Conservation (phyloP, 2,888 invertebrate species). For the Tetragonisca angustula region DNA sequence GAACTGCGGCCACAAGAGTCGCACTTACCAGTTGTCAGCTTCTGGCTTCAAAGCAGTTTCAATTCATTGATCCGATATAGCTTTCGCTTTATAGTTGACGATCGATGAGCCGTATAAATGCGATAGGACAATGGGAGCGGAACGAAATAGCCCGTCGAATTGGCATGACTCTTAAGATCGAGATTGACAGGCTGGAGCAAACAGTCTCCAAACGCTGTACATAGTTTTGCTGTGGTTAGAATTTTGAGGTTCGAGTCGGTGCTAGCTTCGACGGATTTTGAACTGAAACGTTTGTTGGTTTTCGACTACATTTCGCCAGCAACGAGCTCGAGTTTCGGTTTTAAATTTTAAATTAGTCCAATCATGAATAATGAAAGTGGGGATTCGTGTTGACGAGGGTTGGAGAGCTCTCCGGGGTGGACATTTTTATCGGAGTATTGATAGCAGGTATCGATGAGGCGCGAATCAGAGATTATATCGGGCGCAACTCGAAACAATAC, state of each 20-base stretch:
- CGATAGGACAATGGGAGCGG: conserved; percentile 20
- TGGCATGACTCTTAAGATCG: not conserved
- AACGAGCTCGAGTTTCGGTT: not conserved
- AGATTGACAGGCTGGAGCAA: not conserved
- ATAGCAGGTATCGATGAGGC: too few relatives aligned
- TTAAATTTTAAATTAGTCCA: not conserved
- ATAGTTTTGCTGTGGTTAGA: too few relatives aligned
- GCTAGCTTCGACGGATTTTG: not conserved
- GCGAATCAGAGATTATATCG: too few relatives aligned
- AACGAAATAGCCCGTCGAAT: conserved; percentile 10
- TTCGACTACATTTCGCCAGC: not conserved
- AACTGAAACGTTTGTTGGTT: not conserved
- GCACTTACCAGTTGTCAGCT: conserved; percentile 8
- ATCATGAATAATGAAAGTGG: not conserved
- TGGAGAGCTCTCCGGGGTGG: too few relatives aligned
- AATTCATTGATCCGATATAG: conserved; percentile 10
- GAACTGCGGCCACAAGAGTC: not conserved
- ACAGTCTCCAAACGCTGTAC: not conserved
- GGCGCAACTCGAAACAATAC: too few relatives aligned
- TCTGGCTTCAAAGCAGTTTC: not conserved
- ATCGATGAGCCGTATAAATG: conserved; percentile 36
- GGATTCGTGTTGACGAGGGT: not conserved
- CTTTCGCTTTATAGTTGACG: not conserved
- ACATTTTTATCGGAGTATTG: too few relatives aligned
- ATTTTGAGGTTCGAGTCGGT: not conserved